phyloP scores from a whole-genome alignment of 1,140 invertebrate species.

The Tetraneura akinire region DNA sequence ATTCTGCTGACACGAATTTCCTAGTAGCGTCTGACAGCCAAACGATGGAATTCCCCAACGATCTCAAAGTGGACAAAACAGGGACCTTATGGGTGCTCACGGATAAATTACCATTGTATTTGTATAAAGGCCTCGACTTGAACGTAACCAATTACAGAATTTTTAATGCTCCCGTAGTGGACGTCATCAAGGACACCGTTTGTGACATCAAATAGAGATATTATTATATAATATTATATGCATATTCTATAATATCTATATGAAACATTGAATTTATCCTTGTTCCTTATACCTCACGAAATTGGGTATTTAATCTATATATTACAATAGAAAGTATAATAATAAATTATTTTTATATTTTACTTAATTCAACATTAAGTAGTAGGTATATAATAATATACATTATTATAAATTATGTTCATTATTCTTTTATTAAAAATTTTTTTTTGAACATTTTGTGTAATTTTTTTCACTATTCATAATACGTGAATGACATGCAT shows the following conservation, averaged over 20 bases:
- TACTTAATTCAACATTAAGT: not conserved
- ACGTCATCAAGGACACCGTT: slow-evolving; percentile 70
- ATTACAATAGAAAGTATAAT: not conserved
- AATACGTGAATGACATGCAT: no score
- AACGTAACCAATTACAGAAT: slow-evolving; percentile 78
- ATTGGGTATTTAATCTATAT: not conserved
- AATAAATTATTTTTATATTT: not conserved
- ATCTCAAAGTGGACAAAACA: slow-evolving; percentile 73
- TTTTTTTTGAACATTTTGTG: not conserved
- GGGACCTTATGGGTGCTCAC: slow-evolving; percentile 72
- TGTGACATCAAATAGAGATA: slow-evolving; percentile 64
- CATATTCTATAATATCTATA: not conserved
- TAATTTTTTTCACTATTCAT: not conserved
- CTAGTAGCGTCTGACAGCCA: slow-evolving; percentile 74
- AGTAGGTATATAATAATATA: not conserved
- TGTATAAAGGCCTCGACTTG: slow-evolving; percentile 71
- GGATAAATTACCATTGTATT: slow-evolving; percentile 76
- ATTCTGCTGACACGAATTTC: slow-evolving; percentile 58
- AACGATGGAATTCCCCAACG: slow-evolving; percentile 74
- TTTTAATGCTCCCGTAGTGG: slow-evolving; percentile 67
- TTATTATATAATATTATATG: not conserved
- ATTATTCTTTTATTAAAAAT: not conserved
- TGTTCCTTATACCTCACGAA: slow-evolving; percentile 9
- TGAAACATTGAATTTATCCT: not conserved
- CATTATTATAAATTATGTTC: not conserved